Percentiles rank a stretch among this genome's conserved stretches.
Conservation (phyloP, 2,888 invertebrate genomes). For the Crepidodera aurea region DNA sequence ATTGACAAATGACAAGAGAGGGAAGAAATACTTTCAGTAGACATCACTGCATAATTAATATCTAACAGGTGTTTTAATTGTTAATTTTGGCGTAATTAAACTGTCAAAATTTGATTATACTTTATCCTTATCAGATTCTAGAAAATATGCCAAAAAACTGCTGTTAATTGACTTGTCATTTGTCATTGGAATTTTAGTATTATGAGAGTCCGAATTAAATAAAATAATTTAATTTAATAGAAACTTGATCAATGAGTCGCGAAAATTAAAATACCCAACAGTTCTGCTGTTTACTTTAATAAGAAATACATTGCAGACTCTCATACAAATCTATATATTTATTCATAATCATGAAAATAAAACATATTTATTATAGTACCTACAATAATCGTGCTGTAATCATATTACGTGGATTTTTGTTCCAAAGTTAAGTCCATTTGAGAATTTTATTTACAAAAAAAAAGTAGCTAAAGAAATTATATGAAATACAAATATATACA, state of each 20-base stretch:
- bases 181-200: not conserved
- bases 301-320: too few species aligned
- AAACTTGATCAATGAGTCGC: too few species aligned
- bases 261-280: too few species aligned
- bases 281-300: too few species aligned
- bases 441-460: slow-evolving; percentile 5
- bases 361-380: not conserved
- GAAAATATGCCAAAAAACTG: too few species aligned
- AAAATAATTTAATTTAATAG: not conserved
- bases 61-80: too few species aligned
- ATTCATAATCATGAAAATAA: not conserved
- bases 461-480: slow-evolving; percentile 13
- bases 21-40: too few species aligned
- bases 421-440: not conserved
- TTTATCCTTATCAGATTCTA: too few species aligned
- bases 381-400: not conserved
- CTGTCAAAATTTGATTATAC: too few species aligned
- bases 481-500: slow-evolving; percentile 12
- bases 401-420: not conserved
- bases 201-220: not conserved
- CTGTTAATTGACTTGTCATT: not conserved
- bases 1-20: not conserved
- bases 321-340: not conserved
- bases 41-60: too few species aligned
- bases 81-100: too few species aligned